These are phyloP conservation scores for Drosophila differens DNA, from an alignment of 2,888 invertebrate genomes.

Conservation along the genomic window DNA sequence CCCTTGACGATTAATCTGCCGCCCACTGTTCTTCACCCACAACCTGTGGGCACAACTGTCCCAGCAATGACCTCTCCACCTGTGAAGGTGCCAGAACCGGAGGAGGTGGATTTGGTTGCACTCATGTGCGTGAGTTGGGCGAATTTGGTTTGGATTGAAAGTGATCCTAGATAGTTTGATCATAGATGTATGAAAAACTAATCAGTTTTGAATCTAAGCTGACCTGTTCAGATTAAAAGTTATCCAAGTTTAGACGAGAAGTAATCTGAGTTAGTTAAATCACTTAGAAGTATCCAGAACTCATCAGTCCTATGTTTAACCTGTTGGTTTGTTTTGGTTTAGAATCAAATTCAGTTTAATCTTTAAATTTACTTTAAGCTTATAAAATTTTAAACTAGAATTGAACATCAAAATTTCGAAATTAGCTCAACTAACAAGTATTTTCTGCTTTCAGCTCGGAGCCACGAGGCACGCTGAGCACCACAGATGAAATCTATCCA, in stretches of 20 bases:
- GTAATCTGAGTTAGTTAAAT: not conserved
- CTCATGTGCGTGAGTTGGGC: constrained; percentile 73
- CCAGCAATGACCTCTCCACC: not conserved
- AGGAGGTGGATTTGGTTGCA: constrained; percentile 58
- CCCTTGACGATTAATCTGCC: constrained; percentile 64
- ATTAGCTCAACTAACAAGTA: not conserved
- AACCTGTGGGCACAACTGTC: constrained; percentile 1
- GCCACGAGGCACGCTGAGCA: constrained; percentile 84
- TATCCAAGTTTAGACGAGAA: not conserved
- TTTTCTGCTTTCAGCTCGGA: constrained; percentile 82
- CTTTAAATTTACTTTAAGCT: not conserved
- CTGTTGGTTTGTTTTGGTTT: not conserved
- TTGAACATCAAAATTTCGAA: not conserved
- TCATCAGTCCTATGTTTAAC: not conserved
- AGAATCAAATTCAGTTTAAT: not conserved
- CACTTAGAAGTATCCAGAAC: not conserved
- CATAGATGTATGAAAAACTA: not conserved
- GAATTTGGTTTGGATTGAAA: not conserved
- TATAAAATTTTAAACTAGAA: rapidly evolving
- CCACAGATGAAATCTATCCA: constrained; percentile 83
- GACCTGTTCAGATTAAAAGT: not conserved
- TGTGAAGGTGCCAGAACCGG: constrained; percentile 23
- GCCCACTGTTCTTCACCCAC: constrained; percentile 12
- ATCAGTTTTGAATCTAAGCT: not conserved
- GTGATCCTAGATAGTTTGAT: not conserved